A percentile compares a stretch with the other conserved stretches of the same genome.
These are phyloP conservation scores for Frankliniella fusca DNA, from an alignment of 2,888 invertebrate species.

Conservation along the genomic window DNA sequence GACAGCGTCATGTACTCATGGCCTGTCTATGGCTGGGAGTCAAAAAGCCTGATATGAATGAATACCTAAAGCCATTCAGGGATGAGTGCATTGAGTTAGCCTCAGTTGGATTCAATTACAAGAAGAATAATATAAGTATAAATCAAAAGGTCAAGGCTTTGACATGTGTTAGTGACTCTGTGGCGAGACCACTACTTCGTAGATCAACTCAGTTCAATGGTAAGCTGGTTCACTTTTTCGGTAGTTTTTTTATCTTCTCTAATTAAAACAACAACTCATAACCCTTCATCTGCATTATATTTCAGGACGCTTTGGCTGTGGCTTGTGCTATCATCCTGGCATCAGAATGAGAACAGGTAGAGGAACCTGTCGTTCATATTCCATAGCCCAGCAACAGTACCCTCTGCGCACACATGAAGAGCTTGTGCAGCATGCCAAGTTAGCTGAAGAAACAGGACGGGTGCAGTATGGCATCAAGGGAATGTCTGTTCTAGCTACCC, in stretches of 20 bases:
- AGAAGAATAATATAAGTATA: not conserved
- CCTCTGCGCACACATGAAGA: not conserved
- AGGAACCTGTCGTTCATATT: not conserved
- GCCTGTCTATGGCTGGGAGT: not conserved
- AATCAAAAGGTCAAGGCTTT: not conserved
- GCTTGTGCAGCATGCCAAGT: not conserved
- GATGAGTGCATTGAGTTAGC: not conserved
- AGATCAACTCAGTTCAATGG: not conserved
- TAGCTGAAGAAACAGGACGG: not conserved
- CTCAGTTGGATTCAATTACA: not conserved
- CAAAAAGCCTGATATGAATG: not conserved
- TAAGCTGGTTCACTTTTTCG: not conserved
- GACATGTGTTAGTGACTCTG: not conserved
- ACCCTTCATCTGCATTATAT: too few relatives aligned
- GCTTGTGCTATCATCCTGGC: too few relatives aligned
- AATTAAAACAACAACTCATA: too few relatives aligned
- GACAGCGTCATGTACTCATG: not conserved
- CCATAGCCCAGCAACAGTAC: not conserved
- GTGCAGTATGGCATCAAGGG: not conserved
- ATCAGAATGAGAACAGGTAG: not conserved
- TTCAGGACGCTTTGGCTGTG: not conserved
- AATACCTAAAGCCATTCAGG: not conserved
- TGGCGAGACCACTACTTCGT: not conserved
- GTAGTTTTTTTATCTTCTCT: too few relatives aligned
- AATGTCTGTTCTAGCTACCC: not conserved